Evolutionary conservation across 2,888 invertebrate genomes (phyloP), one percentile per base, ranked within the genome.

Genomic region (Nomada hirtipes): DNA sequence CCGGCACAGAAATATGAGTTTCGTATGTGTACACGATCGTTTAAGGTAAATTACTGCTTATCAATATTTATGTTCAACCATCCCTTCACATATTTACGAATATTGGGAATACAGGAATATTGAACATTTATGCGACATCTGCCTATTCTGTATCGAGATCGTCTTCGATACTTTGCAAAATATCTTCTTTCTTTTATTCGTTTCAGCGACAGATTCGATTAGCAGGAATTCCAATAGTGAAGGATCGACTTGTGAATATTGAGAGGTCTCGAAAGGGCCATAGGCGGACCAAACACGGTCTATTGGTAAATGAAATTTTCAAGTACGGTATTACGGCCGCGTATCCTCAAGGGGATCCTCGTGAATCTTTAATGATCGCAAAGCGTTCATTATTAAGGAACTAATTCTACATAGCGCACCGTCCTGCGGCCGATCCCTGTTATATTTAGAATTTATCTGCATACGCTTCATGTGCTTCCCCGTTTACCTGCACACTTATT

Each of bases 221-320:
- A 71, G 76, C 53, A 47, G 57, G 59, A 68, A 72, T 69, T 68
- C 59, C 63, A 11, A 59, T 55, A 36, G 13, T 23, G 11, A 4
- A 13, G 50, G 53, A 52, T 68, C 26, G 23, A 74, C 77, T 71
- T 71, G 76, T 77, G 74, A 70, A 68, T 65, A 77, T 61, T 65
- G 77, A 74, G 63, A 42, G 73, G 63, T 65, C 76, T 68, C 72
- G 73, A 23, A 83, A 50, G 72, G 69, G 36, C 50, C 61, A 4
- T 18, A 67, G 55, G 20, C 13, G 53, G 47, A 18, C 23, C 59
- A 52, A 61, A 23, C 44, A 44, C 36, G 55, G 70, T 74, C 72
- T 68, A 83, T 77, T 69, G 84, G 64, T 61, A 72, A 77, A 84
- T 84, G 74, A 79, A 84, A 84, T 74, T 83, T 84, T 84, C 83